Evolutionary conservation across 2,113 vertebrate species (phyloP), one percentile per base, ranked within the genome.

Genomic region (Osmerus eperlanus): DNA sequence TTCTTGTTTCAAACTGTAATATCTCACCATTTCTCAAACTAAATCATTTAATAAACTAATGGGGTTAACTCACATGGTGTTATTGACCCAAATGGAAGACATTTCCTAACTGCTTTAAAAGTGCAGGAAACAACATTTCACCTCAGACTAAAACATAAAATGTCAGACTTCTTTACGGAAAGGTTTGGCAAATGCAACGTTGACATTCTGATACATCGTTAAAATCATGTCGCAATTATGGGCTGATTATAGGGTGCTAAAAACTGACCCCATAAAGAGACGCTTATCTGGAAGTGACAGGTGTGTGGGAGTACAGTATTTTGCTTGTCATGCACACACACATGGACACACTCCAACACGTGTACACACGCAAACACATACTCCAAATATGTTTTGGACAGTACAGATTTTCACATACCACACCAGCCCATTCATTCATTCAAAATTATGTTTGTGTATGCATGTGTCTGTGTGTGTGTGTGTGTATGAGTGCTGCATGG

Each of bases 191-290:
- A 16, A 54, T 72, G 73, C 78, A 79, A 78, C 12, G 19, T 54
- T 1, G 78, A 77, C 14, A 29, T 54, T 1, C 29, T 67, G 65
- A 74, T 19, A 65, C 72, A 80, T 78, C 76, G 79, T 88, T 76
- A 82, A 80, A 85, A 76, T 71, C 68, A 68, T 32, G 15, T 67
- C 52, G 63, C 19, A 70, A 55, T 51, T 47, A 55, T 68, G 62
- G 62, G 55, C 75, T 65, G 73, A 80, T 85, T 75, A 73, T 63
- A 2, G 15, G 67, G 0, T 23, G 59, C 77, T 84, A 64, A 64
- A 64, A 32, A 5, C 19, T 64, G 62, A 64, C 62, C 62, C 62
- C 62, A 64, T 64, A 64, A 64, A 64, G 28, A 18, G 62, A 36
- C 62, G 5, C 32, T 64, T 64, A 64, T 64, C 62, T 64, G 7